Evolutionary conservation across 2,113 vertebrate genomes (phyloP).

Genomic region (Platysternon megacephalum): DNA sequence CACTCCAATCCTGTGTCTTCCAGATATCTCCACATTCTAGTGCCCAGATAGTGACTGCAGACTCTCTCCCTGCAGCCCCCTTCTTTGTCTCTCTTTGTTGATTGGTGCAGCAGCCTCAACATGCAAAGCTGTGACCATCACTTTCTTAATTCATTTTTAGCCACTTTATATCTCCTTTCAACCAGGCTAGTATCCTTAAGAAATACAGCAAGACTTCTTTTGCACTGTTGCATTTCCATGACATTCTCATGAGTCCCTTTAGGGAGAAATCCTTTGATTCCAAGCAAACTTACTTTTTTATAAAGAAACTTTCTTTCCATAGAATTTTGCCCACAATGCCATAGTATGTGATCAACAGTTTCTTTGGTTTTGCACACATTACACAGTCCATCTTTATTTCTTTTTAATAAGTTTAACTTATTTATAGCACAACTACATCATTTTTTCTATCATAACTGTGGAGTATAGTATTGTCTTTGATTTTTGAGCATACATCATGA

Average conservation of each 20-base stretch:
- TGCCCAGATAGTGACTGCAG: neutral
- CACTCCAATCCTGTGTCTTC: neutral
- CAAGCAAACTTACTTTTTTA: neutral
- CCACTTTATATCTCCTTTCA: neutral
- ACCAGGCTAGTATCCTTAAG: neutral
- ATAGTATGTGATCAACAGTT: neutral
- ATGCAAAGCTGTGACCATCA: neutral
- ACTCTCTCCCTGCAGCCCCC: neutral
- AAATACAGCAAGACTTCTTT: neutral
- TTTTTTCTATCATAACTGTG: neutral
- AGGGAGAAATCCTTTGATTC: neutral
- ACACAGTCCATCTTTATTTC: neutral
- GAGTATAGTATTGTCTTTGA: neutral
- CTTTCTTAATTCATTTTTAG: neutral
- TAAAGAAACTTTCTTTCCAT: neutral
- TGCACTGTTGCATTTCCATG: neutral
- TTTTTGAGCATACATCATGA: neutral
- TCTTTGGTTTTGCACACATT: neutral
- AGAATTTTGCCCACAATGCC: neutral
- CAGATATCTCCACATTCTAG: neutral
- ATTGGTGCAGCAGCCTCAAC: neutral
- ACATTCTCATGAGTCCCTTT: neutral
- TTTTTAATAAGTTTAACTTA: neutral
- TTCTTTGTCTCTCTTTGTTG: neutral
- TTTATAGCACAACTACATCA: no score